Base-by-base conservation (phyloP, 1,140 invertebrate genomes). In the Manduca sexta region DNA sequence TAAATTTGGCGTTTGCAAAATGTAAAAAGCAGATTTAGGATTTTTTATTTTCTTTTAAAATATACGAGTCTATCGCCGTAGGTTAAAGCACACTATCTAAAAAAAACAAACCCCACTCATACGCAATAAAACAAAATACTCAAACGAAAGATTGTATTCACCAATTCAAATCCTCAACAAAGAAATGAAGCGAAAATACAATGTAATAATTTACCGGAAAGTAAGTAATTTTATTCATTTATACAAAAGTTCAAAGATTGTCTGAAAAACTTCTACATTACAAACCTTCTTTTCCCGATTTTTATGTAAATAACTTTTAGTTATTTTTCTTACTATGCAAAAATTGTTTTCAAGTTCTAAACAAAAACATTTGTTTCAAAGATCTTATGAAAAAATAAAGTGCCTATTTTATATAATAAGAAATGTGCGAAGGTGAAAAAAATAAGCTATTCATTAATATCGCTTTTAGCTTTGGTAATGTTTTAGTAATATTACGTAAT, bases 281-380 rank as follows among this genome's bases (percentile, higher is more conserved):
- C 21, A 45, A 37, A 26, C 37, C 44, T 45, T 45, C 34, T 45
- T 45, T 45, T 37, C 34, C 44, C 33, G 18, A 45, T 45, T 37
- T 45, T 45, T 45, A 45, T 45, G 44, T 37, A 45, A 37, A 45
- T 45, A 37, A 45, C 33, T 45, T 37, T 14, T 33, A 26, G 21
- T 26, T 26, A 44, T 30, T 45, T 45, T 45, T 45, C 12, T 45
- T 26, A 38, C 44, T 26, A 34, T 45, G 34, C 44, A 45, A 45
- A 45, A 45, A 45, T 33, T 37, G 44, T 49, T 56, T 45, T 38
- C 45, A 35, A 0, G 35, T 49, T n/a, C 34, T 37, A 30, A 49
- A 52, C 26, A 26, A 26, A 26, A 26, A 26, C 21, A 26, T 26
- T 26, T 26, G 21, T 26, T 26, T 8, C 4, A 26, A 26, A 26